These are phyloP conservation scores for Acanthococcus lagerstroemiae DNA, from an alignment of 2,888 invertebrate genomes.

Conservation along the genomic window DNA sequence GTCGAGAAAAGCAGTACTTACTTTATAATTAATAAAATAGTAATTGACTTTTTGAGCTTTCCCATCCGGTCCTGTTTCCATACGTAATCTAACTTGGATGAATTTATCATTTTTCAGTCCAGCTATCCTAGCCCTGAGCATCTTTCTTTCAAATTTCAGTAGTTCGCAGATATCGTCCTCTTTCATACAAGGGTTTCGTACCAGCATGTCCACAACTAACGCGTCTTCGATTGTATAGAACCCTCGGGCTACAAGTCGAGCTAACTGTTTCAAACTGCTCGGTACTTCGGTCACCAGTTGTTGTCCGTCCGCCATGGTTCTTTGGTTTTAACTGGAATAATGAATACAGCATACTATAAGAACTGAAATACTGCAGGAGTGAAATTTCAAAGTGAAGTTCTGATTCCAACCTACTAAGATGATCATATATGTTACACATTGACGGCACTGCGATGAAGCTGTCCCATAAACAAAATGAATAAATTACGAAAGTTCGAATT, in stretches of 20 bases:
- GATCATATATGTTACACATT: too few species aligned
- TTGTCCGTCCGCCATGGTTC: slow-evolving; percentile 17
- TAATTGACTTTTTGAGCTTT: slow-evolving; percentile 94
- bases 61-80: slow-evolving; percentile 91
- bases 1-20: slow-evolving; percentile 45
- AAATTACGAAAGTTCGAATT: too few species aligned
- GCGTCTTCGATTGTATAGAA: slow-evolving; percentile 92
- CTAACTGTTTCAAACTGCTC: slow-evolving; percentile 82
- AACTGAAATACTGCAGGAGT: background rate
- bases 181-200: slow-evolving; percentile 91
- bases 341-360: background rate
- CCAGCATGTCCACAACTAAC: slow-evolving; percentile 88
- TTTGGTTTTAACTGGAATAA: too few species aligned
- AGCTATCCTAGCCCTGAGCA: slow-evolving; percentile 76
- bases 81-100: slow-evolving; percentile 79
- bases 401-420: background rate
- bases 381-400: background rate
- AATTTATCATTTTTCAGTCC: slow-evolving; percentile 86
- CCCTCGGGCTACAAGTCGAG: slow-evolving; percentile 80
- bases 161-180: slow-evolving; percentile 76
- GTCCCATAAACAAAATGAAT: too few species aligned
- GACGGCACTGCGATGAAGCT: too few species aligned
- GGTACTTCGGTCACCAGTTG: slow-evolving; percentile 67
- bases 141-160: slow-evolving; percentile 85
- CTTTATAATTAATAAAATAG: slow-evolving; percentile 93